Base-by-base conservation (phyloP, 2,888 invertebrate genomes). In the Spodoptera picta region DNA sequence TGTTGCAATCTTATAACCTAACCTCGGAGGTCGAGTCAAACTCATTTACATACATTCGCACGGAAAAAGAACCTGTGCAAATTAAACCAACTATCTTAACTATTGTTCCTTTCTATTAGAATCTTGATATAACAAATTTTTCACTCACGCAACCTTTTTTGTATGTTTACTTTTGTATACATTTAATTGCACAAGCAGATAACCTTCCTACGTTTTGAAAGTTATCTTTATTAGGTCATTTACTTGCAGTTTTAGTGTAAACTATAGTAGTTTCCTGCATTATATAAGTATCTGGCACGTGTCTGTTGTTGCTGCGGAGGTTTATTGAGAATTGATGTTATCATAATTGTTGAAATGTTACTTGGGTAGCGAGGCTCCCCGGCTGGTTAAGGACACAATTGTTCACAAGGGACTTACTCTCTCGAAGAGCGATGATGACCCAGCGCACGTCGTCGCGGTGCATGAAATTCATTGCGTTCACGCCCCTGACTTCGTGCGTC, bases 391-490 rank as follows among this genome's bases (percentile, higher is more conserved):
- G 57, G 43, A 24, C 46, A 36, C n/a, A 52, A 51, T 49, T 11
- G 47, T 57, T 62, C 58, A 64, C 51, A 24, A 46, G 43, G 65
- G 52, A 88, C 93, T 91, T 82, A 93, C 93, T 98, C 90, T 98
- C 97, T 78, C 97, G 95, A 57, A 98, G 95, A 0, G 98, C 98
- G 59, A 98, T 96, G 90, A 98, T 96, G 9, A 98, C 97, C 97
- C 97, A 98, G 79, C 97, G 96, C 11, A 97, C 97, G 89, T 98
- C 98, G 75, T 98, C 97, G 68, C 96, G 95, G 88, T 98, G 98
- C 96, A 99, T 98, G 85, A 97, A 98, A 80, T 96, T 96, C 91
- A 98, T 98, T 0, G 98, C 98, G 73, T 97, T 98, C 68, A 96
- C 91, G 10, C 98, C 98, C n/a, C 96, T 95, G 5, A 98, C 97